A percentile compares a stretch with the other conserved stretches of the same genome.
These are phyloP conservation scores for Oryctolagus cuniculus DNA, from an alignment of 2,113 vertebrate species.

Conservation along the genomic window DNA sequence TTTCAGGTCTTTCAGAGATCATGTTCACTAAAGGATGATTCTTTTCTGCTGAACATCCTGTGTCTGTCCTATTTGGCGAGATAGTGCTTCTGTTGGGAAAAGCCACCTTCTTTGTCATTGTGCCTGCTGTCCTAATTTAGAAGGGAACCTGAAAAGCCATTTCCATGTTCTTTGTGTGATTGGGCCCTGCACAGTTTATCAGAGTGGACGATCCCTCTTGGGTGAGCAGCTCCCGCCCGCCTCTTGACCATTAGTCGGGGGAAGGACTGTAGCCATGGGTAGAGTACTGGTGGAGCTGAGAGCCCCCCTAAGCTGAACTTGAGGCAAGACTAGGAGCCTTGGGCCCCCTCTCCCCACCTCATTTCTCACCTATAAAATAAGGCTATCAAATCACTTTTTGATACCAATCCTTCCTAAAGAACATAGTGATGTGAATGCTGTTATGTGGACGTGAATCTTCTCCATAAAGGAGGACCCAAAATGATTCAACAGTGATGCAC, in stretches of 20 bases:
- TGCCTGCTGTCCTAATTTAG: constrained; percentile 47
- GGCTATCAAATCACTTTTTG: not conserved
- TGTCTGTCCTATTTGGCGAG: constrained; percentile 72
- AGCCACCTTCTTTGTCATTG: constrained; percentile 28
- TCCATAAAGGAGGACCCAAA: not conserved
- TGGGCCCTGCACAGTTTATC: not conserved
- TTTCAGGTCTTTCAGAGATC: constrained; percentile 77
- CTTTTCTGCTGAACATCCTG: constrained; percentile 69
- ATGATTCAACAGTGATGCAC: not conserved
- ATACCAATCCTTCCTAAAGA: not conserved
- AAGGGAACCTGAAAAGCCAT: not conserved
- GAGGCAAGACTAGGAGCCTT: not conserved
- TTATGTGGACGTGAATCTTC: not conserved
- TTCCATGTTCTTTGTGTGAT: not conserved
- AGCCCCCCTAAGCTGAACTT: not conserved
- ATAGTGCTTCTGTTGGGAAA: not conserved
- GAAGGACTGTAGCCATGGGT: not conserved
- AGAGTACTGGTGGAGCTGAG: not conserved
- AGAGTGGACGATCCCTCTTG: not conserved
- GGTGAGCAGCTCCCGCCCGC: not conserved
- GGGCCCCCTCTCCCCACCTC: not conserved
- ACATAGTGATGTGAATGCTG: not conserved
- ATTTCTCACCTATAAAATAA: not conserved
- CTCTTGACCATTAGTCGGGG: not conserved
- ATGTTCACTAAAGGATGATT: constrained; percentile 50